Percentiles rank a stretch among this genome's conserved stretches.
Conservation (phyloP, 2,888 invertebrate genomes). For the Drosophila rubida region DNA sequence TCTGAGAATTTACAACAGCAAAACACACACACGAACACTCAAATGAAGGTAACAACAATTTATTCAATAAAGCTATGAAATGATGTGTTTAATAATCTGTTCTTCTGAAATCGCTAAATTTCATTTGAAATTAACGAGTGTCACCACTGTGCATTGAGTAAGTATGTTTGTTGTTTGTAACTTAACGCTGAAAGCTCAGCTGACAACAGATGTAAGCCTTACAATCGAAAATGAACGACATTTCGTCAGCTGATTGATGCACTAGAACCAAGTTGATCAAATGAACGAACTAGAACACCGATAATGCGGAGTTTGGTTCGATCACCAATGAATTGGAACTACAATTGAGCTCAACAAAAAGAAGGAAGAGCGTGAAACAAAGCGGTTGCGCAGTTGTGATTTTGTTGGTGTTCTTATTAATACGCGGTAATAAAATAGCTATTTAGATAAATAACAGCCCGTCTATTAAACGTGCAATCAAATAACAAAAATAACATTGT, state of each 20-base stretch:
- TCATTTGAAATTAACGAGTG: background rate
- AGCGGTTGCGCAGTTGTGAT: background rate
- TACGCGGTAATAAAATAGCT: background rate
- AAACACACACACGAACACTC: slow-evolving; percentile 40
- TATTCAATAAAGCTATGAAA: slow-evolving; percentile 80
- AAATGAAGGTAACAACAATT: slow-evolving; percentile 64
- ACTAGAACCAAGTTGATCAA: background rate
- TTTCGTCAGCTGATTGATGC: background rate
- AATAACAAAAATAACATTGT: background rate
- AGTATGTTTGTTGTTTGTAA: background rate
- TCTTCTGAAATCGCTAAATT: background rate
- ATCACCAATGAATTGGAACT: background rate
- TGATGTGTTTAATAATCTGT: slow-evolving; percentile 70
- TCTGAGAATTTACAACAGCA: slow-evolving; percentile 70
- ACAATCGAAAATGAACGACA: background rate
- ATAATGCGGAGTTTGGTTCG: background rate
- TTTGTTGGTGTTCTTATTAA: background rate
- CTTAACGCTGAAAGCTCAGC: background rate
- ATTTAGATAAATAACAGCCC: background rate
- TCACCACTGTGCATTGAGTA: background rate
- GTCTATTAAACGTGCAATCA: background rate
- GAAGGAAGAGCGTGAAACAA: background rate
- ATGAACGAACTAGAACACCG: background rate
- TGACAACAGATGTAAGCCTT: background rate
- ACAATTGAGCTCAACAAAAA: background rate